Evolutionary conservation across 2,888 invertebrate species (phyloP), one percentile per base, ranked within the genome.

Genomic region (Hirtodrosophila duncani): DNA sequence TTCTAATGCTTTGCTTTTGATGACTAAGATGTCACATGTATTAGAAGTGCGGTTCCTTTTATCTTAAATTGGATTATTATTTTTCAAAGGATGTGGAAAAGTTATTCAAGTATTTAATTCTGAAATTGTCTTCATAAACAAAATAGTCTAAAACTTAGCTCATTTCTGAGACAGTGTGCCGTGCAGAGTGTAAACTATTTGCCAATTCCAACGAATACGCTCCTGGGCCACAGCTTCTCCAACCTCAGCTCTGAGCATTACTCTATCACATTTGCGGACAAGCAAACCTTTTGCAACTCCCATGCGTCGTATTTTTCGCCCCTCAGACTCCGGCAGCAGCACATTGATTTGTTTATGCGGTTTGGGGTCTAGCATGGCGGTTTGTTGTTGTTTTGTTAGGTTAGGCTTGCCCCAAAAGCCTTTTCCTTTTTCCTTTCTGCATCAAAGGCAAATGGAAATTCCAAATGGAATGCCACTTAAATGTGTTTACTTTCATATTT

Each of bases 401-500:
- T 71, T 71, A 79, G 70, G 79, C 48, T 67, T 43, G 42, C 34
- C 45, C 48, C 24, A 50, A 53, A 53, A 61, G 56, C 75, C 53
- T 53, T 37, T 57, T 10, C 30, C 37, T 43, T 52, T 33, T 14
- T 42, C 33, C 30, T 36, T 37, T 36, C 44, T 44, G 20, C 23
- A 29, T 36, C 23, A 39, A 38, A n/a, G 21, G 44, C 42, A 50
- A 70, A 53, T 67, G 70, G 74, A 74, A 74, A 72, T 66, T 66
- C 44, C 49, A 46, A 57, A 39, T 66, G 56, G 77, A 81, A 77
- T 71, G 67, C 75, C 66, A 79, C 81, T 77, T 75, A 77, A 81
- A 75, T 79, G 59, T 69, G 53, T 78, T 70, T 75, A 63, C 58
- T 70, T 49, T 74, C 66, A 78, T 78, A 78, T 80, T 80, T 69